phyloP scores from a whole-genome alignment of 2,797 vertebrate genomes.

The Fundulus diaphanus region DNA sequence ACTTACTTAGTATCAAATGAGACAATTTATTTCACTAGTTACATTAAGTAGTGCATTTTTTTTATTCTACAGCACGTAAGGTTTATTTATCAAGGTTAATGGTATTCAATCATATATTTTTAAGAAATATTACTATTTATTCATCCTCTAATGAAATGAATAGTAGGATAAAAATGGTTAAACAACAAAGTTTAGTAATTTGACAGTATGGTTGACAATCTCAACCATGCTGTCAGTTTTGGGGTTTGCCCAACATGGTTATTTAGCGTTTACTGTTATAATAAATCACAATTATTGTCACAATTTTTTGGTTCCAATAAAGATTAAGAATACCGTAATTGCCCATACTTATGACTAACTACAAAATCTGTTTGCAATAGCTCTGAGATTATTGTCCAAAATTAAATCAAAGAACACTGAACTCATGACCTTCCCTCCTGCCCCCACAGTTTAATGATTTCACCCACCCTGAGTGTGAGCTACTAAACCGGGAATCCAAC shows the following conservation, averaged over 20 bases:
- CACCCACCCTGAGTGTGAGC: constrained; percentile 50
- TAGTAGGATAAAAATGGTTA: no score
- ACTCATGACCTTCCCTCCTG: not conserved
- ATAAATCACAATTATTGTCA: no score
- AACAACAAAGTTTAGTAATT: no score
- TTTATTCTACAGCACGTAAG: no score
- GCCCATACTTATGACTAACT: not conserved
- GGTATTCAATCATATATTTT: not conserved
- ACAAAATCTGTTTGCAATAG: not conserved
- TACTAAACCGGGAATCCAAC: constrained; percentile 33
- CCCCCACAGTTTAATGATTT: constrained; percentile 64
- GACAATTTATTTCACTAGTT: not conserved
- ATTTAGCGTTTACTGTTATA: not conserved
- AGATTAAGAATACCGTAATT: no score
- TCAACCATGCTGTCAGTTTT: not conserved
- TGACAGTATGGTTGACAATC: not conserved
- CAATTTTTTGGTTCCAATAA: no score
- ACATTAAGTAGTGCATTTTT: not conserved
- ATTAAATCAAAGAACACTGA: not conserved
- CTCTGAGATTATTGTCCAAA: not conserved
- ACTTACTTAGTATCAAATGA: not conserved
- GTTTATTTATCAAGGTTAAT: no score
- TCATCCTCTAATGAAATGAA: no score
- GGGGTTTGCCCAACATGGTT: not conserved
- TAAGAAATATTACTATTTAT: not conserved